Percentiles rank a stretch among this genome's conserved stretches.
Evolutionary conservation across 2,113 vertebrate genomes (phyloP).

Genomic region (Ageneiosus marmoratus): DNA sequence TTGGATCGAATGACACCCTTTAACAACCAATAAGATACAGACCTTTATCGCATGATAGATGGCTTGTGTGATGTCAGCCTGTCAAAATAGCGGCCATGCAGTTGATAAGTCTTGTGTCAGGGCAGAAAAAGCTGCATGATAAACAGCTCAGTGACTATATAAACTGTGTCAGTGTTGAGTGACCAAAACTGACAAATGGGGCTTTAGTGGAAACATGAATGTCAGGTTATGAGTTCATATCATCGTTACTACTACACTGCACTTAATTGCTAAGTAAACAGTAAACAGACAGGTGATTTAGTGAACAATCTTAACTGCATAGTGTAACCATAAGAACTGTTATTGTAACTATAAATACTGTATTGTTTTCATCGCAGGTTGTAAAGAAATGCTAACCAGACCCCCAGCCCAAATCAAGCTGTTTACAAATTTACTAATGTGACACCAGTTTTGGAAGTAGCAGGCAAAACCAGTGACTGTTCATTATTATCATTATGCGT

Average conservation of each 20-base stretch:
- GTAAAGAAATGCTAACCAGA: too few species aligned
- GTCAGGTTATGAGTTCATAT: constrained; percentile 21
- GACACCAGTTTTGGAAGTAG: neutral
- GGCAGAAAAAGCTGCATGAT: constrained; percentile 25
- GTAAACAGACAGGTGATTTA: neutral
- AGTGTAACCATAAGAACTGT: neutral
- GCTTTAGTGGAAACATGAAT: constrained; percentile 2
- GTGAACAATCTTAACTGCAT: neutral
- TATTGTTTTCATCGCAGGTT: neutral
- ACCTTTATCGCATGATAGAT: constrained; percentile 20
- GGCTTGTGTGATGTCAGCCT: constrained; percentile 23
- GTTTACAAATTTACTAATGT: neutral
- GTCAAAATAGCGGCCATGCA: constrained; percentile 19
- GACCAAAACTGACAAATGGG: constrained; percentile 27
- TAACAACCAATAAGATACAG: constrained; percentile 12
- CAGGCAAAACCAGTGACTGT: neutral
- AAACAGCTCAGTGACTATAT: constrained; percentile 24
- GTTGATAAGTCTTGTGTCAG: constrained; percentile 26
- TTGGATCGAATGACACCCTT: constrained; percentile 9
- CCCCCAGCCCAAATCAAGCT: neutral
- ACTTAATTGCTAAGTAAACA: neutral
- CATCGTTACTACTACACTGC: constrained; percentile 6
- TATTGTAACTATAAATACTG: neutral
- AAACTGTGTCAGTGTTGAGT: constrained; percentile 32
- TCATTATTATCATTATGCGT: neutral